Evolutionary conservation across 2,113 vertebrate species (phyloP).

Genomic region (Silurus meridionalis): DNA sequence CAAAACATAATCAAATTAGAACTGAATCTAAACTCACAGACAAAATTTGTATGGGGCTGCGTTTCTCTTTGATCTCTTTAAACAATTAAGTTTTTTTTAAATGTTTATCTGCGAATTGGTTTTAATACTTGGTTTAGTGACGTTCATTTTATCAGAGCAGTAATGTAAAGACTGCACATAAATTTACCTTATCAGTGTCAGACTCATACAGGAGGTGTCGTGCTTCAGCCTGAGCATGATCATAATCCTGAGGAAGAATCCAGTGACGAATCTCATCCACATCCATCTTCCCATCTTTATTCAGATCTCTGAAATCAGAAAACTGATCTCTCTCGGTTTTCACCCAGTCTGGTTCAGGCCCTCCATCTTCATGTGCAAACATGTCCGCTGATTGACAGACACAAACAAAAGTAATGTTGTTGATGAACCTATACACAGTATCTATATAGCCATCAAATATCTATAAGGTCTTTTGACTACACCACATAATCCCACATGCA

Average conservation of each 20-base stretch:
- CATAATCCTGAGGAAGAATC: constrained; percentile 97
- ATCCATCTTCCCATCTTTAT: constrained; percentile 97
- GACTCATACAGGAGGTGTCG: constrained; percentile 94
- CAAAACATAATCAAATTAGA: too few species aligned
- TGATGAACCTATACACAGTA: background rate
- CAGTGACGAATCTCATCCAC: constrained; percentile 92
- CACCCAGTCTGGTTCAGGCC: constrained; percentile 95
- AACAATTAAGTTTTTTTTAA: too few species aligned
- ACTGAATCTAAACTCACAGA: too few species aligned
- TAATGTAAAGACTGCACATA: background rate
- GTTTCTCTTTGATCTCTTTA: too few species aligned
- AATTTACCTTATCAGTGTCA: constrained; percentile 86
- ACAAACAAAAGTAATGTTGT: background rate
- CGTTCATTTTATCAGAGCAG: background rate
- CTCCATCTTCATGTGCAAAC: constrained; percentile 91
- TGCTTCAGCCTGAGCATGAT: constrained; percentile 93
- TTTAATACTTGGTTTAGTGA: background rate
- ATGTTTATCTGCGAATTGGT: too few species aligned
- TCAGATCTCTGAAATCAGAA: constrained; percentile 90
- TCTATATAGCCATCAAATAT: background rate
- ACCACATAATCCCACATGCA: background rate
- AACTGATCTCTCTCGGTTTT: constrained; percentile 93
- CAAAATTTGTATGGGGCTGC: too few species aligned
- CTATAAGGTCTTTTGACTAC: background rate
- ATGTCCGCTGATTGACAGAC: constrained; percentile 81